Conservation (phyloP, 1,140 invertebrate genomes). For the Physella acuta region DNA sequence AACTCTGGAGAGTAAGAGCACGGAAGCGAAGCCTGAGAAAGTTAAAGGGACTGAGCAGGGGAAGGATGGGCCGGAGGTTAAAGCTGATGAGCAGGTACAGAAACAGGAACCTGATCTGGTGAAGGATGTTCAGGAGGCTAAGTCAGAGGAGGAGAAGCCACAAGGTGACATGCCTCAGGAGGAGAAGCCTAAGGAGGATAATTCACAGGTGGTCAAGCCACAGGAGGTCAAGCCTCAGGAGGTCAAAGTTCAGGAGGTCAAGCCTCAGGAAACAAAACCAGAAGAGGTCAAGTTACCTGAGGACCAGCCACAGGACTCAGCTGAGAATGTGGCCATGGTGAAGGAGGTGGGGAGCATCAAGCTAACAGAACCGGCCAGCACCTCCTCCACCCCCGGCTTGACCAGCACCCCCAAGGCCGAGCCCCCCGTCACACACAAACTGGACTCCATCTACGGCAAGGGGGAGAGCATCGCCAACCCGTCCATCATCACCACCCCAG, state of each 20-base stretch:
- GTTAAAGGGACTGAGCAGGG: too few species aligned
- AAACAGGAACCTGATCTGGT: background rate
- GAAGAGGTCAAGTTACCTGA: background rate
- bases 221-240: background rate
- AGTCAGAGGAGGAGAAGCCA: background rate
- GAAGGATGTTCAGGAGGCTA: background rate
- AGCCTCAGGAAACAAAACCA: background rate
- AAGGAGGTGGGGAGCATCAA: background rate
- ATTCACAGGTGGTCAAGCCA: background rate
- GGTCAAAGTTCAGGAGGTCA: background rate
- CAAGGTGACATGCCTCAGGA: background rate
- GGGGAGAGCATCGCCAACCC: constrained; percentile 1
- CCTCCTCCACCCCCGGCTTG: too few species aligned
- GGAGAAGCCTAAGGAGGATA: background rate
- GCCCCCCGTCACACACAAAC: background rate
- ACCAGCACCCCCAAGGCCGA: background rate
- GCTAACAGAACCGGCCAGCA: background rate
- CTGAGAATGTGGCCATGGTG: background rate
- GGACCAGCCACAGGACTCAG: too few species aligned
- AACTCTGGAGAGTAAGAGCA: background rate
- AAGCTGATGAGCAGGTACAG: background rate
- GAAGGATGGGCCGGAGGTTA: background rate
- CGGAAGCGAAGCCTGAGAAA: background rate
- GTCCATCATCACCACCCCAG: background rate
- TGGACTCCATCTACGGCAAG: constrained; percentile 12